These are phyloP conservation scores for Uria aalge DNA, from an alignment of 2,113 vertebrate species.

Conservation along the genomic window DNA sequence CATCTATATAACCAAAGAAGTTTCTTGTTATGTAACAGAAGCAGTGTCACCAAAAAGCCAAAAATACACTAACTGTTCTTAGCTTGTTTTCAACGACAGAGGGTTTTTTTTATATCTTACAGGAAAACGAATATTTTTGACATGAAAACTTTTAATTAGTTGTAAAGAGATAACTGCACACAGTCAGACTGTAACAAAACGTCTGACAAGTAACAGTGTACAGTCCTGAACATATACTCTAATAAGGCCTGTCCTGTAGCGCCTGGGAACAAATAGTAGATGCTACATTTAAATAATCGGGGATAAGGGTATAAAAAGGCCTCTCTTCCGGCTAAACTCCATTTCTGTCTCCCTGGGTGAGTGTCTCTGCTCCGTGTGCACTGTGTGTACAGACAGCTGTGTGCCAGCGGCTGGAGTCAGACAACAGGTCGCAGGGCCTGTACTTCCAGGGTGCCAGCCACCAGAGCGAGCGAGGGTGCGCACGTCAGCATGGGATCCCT, in stretches of 20 bases:
- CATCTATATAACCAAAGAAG: background rate
- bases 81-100: background rate
- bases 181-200: background rate
- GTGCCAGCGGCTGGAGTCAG: background rate
- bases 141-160: background rate
- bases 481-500: accelerated
- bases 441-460: background rate
- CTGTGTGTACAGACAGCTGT: background rate
- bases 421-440: background rate
- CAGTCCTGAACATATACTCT: background rate
- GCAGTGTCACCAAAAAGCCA: background rate
- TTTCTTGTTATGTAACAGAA: background rate
- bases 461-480: accelerated
- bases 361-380: accelerated
- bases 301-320: background rate
- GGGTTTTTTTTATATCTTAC: background rate
- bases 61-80: background rate
- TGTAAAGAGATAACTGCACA: background rate
- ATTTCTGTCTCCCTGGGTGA: background rate
- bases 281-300: background rate
- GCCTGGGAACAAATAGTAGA: background rate
- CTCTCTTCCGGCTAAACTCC: background rate
- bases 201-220: background rate
- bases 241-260: background rate
- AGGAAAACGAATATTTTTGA: background rate